Percentiles rank a stretch among this genome's conserved stretches.
Conservation (phyloP, 1,140 invertebrate species). For the Dendroctonus ponderosae region DNA sequence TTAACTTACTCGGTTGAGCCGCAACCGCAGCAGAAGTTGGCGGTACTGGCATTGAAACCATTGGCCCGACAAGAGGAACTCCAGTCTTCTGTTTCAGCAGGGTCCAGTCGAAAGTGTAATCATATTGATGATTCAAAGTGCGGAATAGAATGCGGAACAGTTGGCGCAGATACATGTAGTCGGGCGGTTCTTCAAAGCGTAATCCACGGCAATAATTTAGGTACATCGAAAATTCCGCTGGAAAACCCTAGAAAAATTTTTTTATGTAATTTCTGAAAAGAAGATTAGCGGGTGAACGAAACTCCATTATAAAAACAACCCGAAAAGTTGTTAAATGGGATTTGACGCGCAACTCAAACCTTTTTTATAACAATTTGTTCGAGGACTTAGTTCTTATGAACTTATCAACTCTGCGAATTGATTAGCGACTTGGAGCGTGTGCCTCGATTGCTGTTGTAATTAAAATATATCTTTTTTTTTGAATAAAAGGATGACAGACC, state of each 20-base stretch:
- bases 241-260: slow-evolving; percentile 64
- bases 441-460: too few relatives aligned
- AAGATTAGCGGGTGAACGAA: background rate
- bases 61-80: slow-evolving; percentile 1
- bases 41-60: too few relatives aligned
- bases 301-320: too few relatives aligned
- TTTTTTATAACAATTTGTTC: too few relatives aligned
- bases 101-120: slow-evolving; percentile 99
- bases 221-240: slow-evolving; percentile 93
- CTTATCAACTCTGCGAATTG: too few relatives aligned
- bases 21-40: slow-evolving; percentile 22
- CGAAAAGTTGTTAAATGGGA: too few relatives aligned
- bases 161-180: slow-evolving; percentile 92
- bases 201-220: slow-evolving; percentile 89
- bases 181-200: slow-evolving; percentile 87
- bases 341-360: too few relatives aligned
- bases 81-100: slow-evolving; percentile 88
- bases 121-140: slow-evolving; percentile 98
- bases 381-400: too few relatives aligned
- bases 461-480: too few relatives aligned
- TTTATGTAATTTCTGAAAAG: background rate
- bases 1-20: slow-evolving; percentile 46
- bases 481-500: too few relatives aligned
- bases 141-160: slow-evolving; percentile 98
- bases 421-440: too few relatives aligned